Evolutionary conservation across 2,888 invertebrate species (phyloP), one percentile per base, ranked within the genome.

Genomic region (Nezara viridula): DNA sequence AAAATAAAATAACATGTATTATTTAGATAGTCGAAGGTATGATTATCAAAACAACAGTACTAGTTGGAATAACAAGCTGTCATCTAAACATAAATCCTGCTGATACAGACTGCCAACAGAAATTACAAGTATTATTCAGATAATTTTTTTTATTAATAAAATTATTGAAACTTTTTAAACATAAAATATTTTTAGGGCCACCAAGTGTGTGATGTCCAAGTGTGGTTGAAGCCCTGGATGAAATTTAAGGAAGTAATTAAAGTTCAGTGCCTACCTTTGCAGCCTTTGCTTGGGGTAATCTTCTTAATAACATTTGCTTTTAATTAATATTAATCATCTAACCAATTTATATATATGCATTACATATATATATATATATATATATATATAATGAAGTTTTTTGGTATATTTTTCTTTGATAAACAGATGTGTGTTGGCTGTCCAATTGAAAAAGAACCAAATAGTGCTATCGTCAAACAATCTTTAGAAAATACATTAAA

Each of bases 151-250:
- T 19, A 40, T 77, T 37, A 21, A 77, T n/a, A 44, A 19, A n/a
- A 81, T 81, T 44, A n/a, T 2, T 44, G 4, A 16, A 81, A 81
- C 24, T n/a, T 24, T 81, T 12, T 19, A 44, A n/a, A n/a, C n/a
- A 47, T 12, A 4, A 81, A 81, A 44, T n/a, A 14, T 47, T 81
- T 14, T 44, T 81, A 81, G 81, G 44, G 14, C 6, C n/a, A 47
- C 12, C 81, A 47, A 44, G 81, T 81, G 5, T 81, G 81, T n/a
- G 44, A 81, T 3, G 44, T 81, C n/a, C 44, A 81, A 44, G 44
- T 81, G 24, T 81, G 81, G 81, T 81, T 44, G 81, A 81, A 81
- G 44, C 81, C 81, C 6, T 81, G 81, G 81, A 81, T 81, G 81
- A 44, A 81, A 2, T 40, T 44, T 24, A 81, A 81, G n/a, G 10